These are phyloP conservation scores for Meleagris gallopavo DNA, from an alignment of 2,113 vertebrate species.

Conservation along the genomic window DNA sequence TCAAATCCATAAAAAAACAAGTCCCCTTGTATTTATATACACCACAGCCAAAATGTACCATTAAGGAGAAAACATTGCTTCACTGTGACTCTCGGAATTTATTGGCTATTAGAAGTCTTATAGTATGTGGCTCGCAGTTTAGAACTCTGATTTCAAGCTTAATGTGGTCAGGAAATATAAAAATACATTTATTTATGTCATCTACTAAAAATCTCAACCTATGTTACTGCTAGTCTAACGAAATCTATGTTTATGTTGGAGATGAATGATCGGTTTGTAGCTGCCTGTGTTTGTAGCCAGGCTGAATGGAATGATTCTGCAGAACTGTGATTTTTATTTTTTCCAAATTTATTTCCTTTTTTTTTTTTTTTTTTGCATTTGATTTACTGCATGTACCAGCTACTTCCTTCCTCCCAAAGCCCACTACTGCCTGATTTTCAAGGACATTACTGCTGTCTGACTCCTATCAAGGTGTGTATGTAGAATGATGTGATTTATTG, in stretches of 20 bases:
- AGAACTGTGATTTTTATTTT: background rate
- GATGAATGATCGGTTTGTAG: conserved; percentile 58
- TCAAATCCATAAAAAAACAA: conserved; percentile 23
- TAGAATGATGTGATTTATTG: conserved; percentile 13
- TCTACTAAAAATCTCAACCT: conserved; percentile 73
- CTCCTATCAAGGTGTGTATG: background rate
- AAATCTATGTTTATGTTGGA: conserved; percentile 70
- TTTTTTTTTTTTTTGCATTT: conserved; percentile 21
- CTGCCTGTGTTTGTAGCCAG: conserved; percentile 41
- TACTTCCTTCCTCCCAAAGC: conserved; percentile 53
- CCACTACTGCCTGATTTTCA: conserved; percentile 27
- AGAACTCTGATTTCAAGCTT: conserved; percentile 63
- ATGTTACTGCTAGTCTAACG: conserved; percentile 26
- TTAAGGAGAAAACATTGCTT: conserved; percentile 69
- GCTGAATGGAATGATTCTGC: conserved; percentile 58
- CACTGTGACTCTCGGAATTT: conserved; percentile 62
- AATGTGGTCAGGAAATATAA: conserved; percentile 73
- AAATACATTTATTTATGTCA: conserved; percentile 76
- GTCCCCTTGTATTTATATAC: conserved; percentile 31
- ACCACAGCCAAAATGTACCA: conserved; percentile 45
- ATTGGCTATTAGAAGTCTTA: conserved; percentile 65
- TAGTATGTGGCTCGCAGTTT: conserved; percentile 52
- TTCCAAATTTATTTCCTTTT: background rate
- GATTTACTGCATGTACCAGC: conserved; percentile 64
- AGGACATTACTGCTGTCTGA: background rate